Conservation (phyloP, 2,797 vertebrate genomes). For the Cuniculus paca region DNA sequence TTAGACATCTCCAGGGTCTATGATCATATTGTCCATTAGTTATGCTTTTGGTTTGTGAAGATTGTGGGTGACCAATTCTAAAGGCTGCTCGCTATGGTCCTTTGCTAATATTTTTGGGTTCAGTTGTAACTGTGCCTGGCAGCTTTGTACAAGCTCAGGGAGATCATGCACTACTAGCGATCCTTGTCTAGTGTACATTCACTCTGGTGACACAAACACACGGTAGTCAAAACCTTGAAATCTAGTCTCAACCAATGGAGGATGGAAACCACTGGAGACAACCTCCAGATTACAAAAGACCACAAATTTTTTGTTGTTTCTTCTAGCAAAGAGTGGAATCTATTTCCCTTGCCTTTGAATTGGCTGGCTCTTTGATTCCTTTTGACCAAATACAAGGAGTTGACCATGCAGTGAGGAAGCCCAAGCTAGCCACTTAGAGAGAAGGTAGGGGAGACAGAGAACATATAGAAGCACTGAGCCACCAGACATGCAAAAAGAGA, state of each 20-base stretch:
- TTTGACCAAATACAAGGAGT: constrained; percentile 8
- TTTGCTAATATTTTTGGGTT: not conserved
- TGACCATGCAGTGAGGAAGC: not conserved
- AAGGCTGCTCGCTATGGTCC: not conserved
- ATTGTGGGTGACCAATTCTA: constrained; percentile 11
- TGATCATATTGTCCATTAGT: not conserved
- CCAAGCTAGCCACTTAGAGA: not conserved
- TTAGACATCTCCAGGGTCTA: constrained; percentile 9
- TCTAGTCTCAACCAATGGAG: not conserved
- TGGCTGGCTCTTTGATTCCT: not conserved
- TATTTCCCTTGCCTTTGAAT: constrained; percentile 43
- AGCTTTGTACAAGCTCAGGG: not conserved
- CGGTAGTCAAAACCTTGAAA: not conserved
- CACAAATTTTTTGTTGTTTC: not conserved
- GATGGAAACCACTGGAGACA: not conserved
- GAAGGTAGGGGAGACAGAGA: not conserved
- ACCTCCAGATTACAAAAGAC: constrained; percentile 27
- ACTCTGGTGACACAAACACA: not conserved
- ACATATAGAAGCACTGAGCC: constrained; percentile 3
- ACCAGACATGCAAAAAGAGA: not conserved
- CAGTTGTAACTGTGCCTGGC: not conserved
- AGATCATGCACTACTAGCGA: not conserved
- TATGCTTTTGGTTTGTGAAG: constrained; percentile 29
- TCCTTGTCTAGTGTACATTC: not conserved
- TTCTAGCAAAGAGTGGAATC: not conserved